A percentile compares a stretch with the other conserved stretches of the same genome.
phyloP scores from a whole-genome alignment of 2,888 invertebrate species.

The Papilio elwesi region DNA sequence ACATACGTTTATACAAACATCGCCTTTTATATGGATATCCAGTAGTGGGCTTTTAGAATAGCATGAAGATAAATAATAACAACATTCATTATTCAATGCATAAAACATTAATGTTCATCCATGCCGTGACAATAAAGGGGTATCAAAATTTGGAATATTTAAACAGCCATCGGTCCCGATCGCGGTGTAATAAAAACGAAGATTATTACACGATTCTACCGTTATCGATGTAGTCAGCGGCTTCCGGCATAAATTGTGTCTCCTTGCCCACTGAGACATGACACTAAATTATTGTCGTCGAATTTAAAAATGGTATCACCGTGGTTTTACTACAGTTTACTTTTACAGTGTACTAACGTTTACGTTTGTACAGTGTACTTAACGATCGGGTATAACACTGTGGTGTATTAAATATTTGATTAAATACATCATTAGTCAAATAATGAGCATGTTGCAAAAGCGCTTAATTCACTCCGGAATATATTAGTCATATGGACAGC shows the following conservation, averaged over 20 bases:
- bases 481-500: too few species aligned
- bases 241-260: constrained; percentile 61
- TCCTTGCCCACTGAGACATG: constrained; percentile 1
- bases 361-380: too few species aligned
- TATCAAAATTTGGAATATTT: constrained; percentile 73
- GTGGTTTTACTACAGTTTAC: too few species aligned
- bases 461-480: too few species aligned
- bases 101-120: constrained; percentile 32
- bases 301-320: background rate
- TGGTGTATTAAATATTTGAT: too few species aligned
- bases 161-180: constrained; percentile 58
- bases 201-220: constrained; percentile 60
- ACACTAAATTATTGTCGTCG: background rate
- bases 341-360: too few species aligned
- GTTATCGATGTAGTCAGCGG: constrained; percentile 57
- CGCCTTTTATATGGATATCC: background rate
- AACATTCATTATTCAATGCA: constrained; percentile 44
- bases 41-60: background rate
- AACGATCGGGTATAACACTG: too few species aligned
- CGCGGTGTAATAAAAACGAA: constrained; percentile 62
- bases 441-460: too few species aligned
- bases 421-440: too few species aligned
- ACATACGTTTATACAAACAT: too few species aligned
- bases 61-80: constrained; percentile 17
- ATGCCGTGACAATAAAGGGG: constrained; percentile 69